Conservation (phyloP, 2,797 vertebrate species). For the Pipistrellus pipistrellus region DNA sequence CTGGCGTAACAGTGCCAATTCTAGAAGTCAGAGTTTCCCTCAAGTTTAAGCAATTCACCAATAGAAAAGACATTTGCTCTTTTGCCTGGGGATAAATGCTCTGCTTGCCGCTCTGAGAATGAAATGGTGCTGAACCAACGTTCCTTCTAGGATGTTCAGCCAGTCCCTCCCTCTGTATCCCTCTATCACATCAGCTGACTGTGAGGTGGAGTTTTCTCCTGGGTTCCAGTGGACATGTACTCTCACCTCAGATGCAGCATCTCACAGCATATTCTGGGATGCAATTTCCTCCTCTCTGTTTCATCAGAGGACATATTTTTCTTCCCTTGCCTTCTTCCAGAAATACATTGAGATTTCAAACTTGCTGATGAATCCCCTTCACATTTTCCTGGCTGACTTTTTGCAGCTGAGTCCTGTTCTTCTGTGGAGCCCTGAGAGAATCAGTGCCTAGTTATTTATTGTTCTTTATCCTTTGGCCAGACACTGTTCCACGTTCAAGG, state of each 20-base stretch:
- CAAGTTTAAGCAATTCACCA: conserved; percentile 14
- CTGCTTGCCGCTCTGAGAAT: background rate
- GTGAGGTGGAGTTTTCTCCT: background rate
- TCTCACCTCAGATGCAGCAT: background rate
- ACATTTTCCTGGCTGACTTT: background rate
- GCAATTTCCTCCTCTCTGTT: background rate
- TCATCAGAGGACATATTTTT: background rate
- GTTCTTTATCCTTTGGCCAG: background rate
- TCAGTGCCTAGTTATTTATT: background rate
- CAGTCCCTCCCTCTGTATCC: background rate
- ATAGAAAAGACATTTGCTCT: background rate
- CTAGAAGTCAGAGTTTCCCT: background rate
- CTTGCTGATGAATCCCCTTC: background rate
- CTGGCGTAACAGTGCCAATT: background rate
- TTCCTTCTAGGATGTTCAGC: background rate
- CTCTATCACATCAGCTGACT: background rate
- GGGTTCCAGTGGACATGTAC: background rate
- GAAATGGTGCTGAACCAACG: background rate
- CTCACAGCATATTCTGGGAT: background rate
- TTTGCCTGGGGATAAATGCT: background rate
- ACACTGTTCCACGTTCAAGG: background rate
- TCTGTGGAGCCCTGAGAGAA: background rate
- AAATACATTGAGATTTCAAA: background rate
- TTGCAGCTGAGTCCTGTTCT: background rate
- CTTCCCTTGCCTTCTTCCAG: background rate